These are phyloP conservation scores for Vollenhovia emeryi DNA, from an alignment of 1,140 invertebrate genomes.

Conservation along the genomic window DNA sequence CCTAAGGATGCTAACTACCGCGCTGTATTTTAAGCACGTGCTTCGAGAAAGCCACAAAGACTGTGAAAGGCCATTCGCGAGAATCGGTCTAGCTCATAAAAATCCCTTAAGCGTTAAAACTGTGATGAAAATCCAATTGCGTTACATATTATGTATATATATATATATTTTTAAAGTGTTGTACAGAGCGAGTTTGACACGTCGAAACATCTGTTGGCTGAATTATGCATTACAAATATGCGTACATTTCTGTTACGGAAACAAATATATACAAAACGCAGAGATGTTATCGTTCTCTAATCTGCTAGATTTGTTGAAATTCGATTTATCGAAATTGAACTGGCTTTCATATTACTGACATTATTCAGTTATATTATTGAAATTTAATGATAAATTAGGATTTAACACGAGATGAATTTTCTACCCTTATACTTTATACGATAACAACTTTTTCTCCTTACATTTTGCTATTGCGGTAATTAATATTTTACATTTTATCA, in stretches of 20 bases:
- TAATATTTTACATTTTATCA: not conserved
- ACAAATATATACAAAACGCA: not conserved
- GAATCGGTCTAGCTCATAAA: constrained; percentile 22
- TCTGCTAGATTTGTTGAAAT: not conserved
- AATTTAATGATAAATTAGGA: constrained; percentile 16
- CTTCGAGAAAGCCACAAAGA: constrained; percentile 38
- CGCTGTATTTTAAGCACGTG: constrained; percentile 28
- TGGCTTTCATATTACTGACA: not conserved
- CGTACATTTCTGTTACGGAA: not conserved
- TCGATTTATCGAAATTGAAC: not conserved
- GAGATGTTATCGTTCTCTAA: not conserved
- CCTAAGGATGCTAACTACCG: constrained; percentile 28
- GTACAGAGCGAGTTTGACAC: not conserved
- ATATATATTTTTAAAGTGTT: constrained; percentile 2
- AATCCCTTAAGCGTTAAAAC: not conserved
- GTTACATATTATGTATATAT: not conserved
- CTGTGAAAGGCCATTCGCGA: not conserved
- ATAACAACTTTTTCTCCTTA: not conserved
- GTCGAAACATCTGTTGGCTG: not conserved
- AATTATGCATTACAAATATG: not conserved
- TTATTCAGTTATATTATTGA: constrained; percentile 8
- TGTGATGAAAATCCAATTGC: constrained; percentile 14
- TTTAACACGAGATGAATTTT: not conserved
- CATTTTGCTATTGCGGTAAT: not conserved
- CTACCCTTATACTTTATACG: not conserved